phyloP scores from a whole-genome alignment of 1,140 invertebrate species.

The Theocolax elegans region DNA sequence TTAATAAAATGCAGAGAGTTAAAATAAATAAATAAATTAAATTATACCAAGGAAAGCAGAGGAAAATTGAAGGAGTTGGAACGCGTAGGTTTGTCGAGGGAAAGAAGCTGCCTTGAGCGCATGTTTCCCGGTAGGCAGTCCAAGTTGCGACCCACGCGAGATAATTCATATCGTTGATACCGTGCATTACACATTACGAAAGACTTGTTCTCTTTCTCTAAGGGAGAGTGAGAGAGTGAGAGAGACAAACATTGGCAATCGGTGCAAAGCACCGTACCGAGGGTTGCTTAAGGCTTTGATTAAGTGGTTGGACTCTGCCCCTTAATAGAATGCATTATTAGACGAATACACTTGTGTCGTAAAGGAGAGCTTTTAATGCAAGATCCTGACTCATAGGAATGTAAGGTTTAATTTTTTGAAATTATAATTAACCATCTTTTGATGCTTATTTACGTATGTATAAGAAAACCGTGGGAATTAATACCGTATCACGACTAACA shows the following conservation, averaged over 20 bases:
- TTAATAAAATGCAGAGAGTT: neutral
- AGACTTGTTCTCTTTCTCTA: no score
- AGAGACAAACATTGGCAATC: slow-evolving; percentile 1
- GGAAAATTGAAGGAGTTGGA: slow-evolving; percentile 2
- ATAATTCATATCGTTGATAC: slow-evolving; percentile 32
- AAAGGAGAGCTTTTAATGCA: neutral
- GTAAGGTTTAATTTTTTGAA: no score
- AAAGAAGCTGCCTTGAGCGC: neutral
- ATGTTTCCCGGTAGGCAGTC: slow-evolving; percentile 29
- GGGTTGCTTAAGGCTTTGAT: slow-evolving; percentile 27
- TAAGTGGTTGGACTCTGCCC: slow-evolving; percentile 7
- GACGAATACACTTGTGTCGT: neutral
- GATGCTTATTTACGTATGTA: no score
- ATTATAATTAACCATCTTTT: no score
- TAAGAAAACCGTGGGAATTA: no score
- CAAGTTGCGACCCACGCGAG: slow-evolving; percentile 9
- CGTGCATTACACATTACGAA: slow-evolving; percentile 7
- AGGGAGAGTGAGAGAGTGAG: neutral
- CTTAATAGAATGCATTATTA: slow-evolving; percentile 24
- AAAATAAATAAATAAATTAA: no score
- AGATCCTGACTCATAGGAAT: neutral
- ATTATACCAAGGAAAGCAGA: neutral
- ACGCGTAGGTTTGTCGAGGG: neutral
- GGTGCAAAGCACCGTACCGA: neutral
- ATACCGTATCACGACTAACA: no score